A percentile compares a stretch with the other conserved stretches of the same genome.
Conservation (phyloP, 2,113 vertebrate genomes). For the Cyphotilapia sp. region DNA sequence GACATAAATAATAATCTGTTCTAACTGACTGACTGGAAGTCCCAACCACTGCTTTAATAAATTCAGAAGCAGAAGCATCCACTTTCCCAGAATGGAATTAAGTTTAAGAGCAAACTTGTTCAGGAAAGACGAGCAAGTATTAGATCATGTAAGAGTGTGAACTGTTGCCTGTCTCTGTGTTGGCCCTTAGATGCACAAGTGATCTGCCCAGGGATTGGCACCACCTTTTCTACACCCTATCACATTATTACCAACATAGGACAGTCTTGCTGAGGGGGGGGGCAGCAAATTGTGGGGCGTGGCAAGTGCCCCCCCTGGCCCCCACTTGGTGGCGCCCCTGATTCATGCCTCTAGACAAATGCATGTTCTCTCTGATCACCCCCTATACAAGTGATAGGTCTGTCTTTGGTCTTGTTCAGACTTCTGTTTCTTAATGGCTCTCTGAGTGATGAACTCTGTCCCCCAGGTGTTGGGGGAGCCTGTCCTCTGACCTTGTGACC, state of each 20-base stretch:
- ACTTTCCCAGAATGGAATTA: neutral
- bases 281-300: neutral
- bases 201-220: neutral
- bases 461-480: constrained; percentile 52
- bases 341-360: neutral
- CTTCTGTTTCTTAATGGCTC: constrained; percentile 39
- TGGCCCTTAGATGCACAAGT: neutral
- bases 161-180: neutral
- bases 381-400: neutral
- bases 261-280: neutral
- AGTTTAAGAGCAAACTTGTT: neutral
- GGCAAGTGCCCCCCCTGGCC: neutral
- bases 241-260: neutral
- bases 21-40: neutral
- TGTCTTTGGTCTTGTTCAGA: constrained; percentile 9
- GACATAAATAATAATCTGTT: neutral
- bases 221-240: neutral
- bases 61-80: neutral
- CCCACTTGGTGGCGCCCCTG: neutral
- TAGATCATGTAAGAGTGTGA: neutral
- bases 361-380: constrained; percentile 21
- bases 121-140: neutral
- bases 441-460: constrained; percentile 49
- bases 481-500: constrained; percentile 54
- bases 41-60: neutral